These are phyloP conservation scores for Alauda arvensis DNA, from an alignment of 2,797 vertebrate species.

Conservation along the genomic window DNA sequence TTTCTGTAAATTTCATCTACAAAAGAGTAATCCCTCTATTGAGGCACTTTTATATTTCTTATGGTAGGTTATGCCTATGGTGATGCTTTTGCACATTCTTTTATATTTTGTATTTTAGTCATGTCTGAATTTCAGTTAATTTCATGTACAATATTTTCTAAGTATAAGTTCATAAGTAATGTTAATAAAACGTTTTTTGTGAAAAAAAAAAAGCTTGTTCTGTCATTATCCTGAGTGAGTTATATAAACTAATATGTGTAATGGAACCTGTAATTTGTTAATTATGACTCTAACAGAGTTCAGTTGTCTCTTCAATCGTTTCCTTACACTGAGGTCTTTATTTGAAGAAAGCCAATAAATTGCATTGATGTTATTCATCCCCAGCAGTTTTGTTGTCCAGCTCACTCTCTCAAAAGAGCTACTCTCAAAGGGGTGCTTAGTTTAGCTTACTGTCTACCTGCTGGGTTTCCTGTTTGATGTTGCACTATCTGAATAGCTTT, in stretches of 20 bases:
- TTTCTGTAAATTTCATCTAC: not conserved
- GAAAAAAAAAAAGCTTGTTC: not conserved
- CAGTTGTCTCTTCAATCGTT: conserved; percentile 1
- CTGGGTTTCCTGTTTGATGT: not conserved
- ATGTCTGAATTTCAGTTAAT: conserved; percentile 5
- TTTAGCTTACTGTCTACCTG: not conserved
- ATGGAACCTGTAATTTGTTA: conserved; percentile 4
- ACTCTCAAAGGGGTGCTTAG: not conserved
- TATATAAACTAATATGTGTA: not conserved
- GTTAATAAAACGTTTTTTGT: conserved; percentile 15
- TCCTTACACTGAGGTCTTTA: not conserved
- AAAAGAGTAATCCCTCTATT: not conserved
- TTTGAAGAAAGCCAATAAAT: conserved; percentile 22
- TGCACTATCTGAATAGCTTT: not conserved
- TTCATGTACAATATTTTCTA: conserved; percentile 18
- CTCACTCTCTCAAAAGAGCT: not conserved
- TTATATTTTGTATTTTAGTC: conserved; percentile 10
- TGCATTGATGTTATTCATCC: not conserved
- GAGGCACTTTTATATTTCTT: not conserved
- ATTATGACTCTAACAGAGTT: not conserved
- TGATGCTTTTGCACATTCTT: conserved; percentile 6
- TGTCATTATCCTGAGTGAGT: not conserved
- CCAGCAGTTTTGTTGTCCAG: not conserved
- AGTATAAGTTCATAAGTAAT: not conserved
- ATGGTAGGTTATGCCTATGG: not conserved